Base-by-base conservation (phyloP, 2,797 vertebrate genomes). In the Phoxinus dragarum region DNA sequence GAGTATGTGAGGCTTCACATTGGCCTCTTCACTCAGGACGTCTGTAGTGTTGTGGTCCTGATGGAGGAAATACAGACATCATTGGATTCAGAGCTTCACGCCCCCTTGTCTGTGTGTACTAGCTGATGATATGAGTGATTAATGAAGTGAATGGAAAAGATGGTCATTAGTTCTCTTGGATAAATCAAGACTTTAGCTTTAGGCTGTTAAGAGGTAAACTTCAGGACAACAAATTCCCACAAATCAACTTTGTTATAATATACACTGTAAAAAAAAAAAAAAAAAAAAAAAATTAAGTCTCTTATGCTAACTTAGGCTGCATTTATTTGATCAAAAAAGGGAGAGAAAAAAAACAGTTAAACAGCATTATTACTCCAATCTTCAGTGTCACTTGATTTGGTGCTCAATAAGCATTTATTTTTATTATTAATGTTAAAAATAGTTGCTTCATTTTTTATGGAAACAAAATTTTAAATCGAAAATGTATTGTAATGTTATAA, bases 111-210 rank as follows among this genome's bases (percentile, higher is more conserved):
- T 84, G 81, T 72, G 19, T 83, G 31, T 49, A 27, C 23, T 69
- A 42, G 64, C 4, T 68, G 44, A 67, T 67, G 71, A 54, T 68
- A 42, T 56, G 74, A 69, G 19, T 78, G 82, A 78, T 84, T 16
- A 59, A 78, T 78, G 6, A 84, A 77, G 82, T 69, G 61, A 78
- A 77, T 23, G 64, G 16, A 47, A 68, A 79, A 69, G 21, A 69
- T 47, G 27, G 40, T 19, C 64, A 31, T 54, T 76, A 27, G 59
- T 54, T 84, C 9, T 67, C 21, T 19, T 56, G 42, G 42, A 76
- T 76, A 73, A 61, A 61, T 74, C 19, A 9, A 82, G 27, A 64
- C 19, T 68, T 74, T n/a, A 72, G 52, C 52, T 72, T 81, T 59
- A 61, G 64, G 38, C 31, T 36, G 69, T 82, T 74, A 49, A 19